Conservation (phyloP, 2,113 vertebrate species). For the Tupaia chinensis region DNA sequence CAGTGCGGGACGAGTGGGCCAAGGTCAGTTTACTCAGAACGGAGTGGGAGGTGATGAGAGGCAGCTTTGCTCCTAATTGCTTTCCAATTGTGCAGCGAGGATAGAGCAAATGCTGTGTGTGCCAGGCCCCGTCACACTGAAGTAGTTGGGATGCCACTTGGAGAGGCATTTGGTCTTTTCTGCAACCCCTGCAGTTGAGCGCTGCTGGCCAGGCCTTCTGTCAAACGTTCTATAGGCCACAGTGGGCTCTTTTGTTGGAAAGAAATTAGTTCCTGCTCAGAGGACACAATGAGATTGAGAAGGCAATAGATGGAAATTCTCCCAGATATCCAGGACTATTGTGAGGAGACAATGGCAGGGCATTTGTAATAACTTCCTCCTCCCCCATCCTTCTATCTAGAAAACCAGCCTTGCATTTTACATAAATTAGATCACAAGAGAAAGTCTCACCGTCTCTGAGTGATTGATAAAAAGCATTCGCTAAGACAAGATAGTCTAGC, state of each 20-base stretch:
- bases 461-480: neutral
- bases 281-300: neutral
- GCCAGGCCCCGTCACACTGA: neutral
- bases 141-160: fast-evolving
- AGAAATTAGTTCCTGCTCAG: neutral
- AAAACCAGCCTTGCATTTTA: constrained; percentile 24
- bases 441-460: neutral
- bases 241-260: neutral
- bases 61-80: no score
- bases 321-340: neutral
- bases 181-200: neutral
- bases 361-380: neutral
- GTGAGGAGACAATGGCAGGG: neutral
- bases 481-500: neutral
- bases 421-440: neutral
- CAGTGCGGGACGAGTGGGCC: no score
- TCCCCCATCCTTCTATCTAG: neutral
- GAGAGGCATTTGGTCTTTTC: neutral
- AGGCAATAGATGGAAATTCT: neutral
- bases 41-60: neutral
- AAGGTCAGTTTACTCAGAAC: neutral
- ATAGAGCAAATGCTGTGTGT: neutral
- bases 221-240: neutral
- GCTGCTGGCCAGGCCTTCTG: neutral
- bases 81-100: neutral